These are phyloP conservation scores for Amiota communis DNA, from an alignment of 2,888 invertebrate genomes.

Conservation along the genomic window DNA sequence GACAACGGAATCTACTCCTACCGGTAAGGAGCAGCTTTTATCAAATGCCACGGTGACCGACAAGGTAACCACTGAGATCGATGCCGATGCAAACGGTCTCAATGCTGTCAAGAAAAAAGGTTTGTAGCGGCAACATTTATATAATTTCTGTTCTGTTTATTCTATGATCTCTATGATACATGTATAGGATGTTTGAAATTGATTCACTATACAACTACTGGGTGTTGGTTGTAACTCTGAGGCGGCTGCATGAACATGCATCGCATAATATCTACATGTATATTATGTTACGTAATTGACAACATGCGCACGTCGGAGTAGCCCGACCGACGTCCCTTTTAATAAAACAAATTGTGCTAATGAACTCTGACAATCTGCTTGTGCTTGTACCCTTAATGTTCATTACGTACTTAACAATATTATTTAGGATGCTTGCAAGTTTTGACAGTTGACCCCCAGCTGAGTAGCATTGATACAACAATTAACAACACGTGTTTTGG, in stretches of 20 bases:
- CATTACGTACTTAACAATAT: background rate
- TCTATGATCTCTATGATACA: too few relatives aligned
- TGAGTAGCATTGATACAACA: conserved; percentile 61
- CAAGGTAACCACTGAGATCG: conserved; percentile 49
- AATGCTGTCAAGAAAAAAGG: conserved; percentile 63
- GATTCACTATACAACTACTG: background rate
- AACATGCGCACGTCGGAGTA: conserved; percentile 35
- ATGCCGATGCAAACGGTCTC: conserved; percentile 50
- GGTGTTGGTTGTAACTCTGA: background rate
- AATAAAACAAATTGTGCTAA: conserved; percentile 18
- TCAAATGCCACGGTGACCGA: conserved; percentile 32
- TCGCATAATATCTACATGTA: conserved; percentile 58
- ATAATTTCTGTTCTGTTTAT: background rate
- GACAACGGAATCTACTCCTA: conserved; percentile 51
- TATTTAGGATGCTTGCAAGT: background rate
- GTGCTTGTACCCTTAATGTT: conserved; percentile 40
- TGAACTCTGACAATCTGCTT: background rate
- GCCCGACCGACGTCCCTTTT: background rate
- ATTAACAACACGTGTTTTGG: conserved; percentile 65
- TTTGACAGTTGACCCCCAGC: conserved; percentile 63
- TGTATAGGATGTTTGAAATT: too few relatives aligned
- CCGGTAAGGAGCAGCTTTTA: conserved; percentile 23
- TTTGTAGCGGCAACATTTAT: conserved; percentile 48
- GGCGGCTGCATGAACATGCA: conserved; percentile 39
- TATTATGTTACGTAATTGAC: conserved; percentile 60